phyloP scores from a whole-genome alignment of 1,140 invertebrate genomes.

The Cyrtorhinus lividipennis region DNA sequence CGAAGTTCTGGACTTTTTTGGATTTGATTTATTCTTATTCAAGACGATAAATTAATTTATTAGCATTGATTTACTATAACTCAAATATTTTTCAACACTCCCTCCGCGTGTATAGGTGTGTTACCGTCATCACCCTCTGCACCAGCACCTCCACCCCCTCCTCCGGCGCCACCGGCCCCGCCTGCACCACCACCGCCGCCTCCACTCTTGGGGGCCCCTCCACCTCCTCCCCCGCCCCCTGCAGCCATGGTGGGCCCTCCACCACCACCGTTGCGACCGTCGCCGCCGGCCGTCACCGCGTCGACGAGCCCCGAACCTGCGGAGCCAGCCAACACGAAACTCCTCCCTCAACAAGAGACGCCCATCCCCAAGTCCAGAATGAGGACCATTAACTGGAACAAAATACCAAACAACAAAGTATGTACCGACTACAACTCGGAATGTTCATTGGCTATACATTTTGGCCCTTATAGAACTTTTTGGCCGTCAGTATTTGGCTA shows the following conservation, averaged over 20 bases:
- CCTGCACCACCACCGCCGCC: conserved; percentile 28
- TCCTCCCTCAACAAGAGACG: conserved; percentile 71
- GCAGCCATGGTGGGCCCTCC: conserved; percentile 30
- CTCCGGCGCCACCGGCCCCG: conserved; percentile 34
- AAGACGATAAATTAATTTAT: too few relatives aligned
- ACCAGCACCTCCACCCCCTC: conserved; percentile 30
- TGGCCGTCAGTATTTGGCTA: too few relatives aligned
- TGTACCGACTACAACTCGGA: too few relatives aligned
- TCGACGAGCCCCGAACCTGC: conserved; percentile 27
- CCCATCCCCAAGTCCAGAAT: conserved; percentile 82
- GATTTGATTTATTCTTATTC: too few relatives aligned
- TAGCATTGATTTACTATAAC: too few relatives aligned
- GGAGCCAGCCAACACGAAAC: conserved; percentile 26
- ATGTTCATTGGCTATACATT: too few relatives aligned
- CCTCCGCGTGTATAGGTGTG: too few relatives aligned
- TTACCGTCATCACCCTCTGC: too few relatives aligned
- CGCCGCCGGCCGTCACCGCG: conserved; percentile 29
- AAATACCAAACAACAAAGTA: conserved; percentile 74
- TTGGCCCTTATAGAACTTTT: too few relatives aligned
- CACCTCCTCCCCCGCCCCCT: conserved; percentile 30
- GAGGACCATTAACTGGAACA: conserved; percentile 91
- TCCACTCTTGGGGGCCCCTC: conserved; percentile 29
- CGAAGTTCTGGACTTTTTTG: too few relatives aligned
- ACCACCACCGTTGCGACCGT: conserved; percentile 27
- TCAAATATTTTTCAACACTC: too few relatives aligned